A percentile compares a stretch with the other conserved stretches of the same genome.
phyloP scores from a whole-genome alignment of 2,797 vertebrate genomes.

The Zenarchopterus dispar region DNA sequence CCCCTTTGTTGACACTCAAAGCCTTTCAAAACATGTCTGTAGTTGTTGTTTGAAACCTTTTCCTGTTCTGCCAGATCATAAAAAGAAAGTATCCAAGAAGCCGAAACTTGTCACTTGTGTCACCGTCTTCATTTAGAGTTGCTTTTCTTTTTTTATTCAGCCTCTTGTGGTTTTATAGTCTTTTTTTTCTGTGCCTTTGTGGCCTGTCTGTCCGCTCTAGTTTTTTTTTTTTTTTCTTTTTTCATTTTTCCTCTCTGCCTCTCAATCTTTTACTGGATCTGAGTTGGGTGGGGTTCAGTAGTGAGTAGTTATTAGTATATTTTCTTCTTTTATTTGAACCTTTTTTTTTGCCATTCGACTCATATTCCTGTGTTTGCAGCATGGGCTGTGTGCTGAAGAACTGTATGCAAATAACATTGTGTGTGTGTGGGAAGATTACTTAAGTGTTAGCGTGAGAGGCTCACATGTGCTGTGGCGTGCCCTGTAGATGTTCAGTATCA shows the following conservation, averaged over 20 bases:
- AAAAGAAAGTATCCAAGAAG: conserved; percentile 44
- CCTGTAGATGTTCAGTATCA: conserved; percentile 26
- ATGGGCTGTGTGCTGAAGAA: conserved; percentile 18
- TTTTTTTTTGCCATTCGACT: conserved; percentile 35
- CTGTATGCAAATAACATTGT: conserved; percentile 34
- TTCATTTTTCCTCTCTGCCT: conserved; percentile 24
- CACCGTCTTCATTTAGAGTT: conserved; percentile 29
- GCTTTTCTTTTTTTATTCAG: conserved; percentile 39
- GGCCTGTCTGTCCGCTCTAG: conserved; percentile 30
- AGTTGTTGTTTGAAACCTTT: conserved; percentile 29
- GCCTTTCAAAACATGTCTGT: conserved; percentile 22
- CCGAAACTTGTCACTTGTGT: conserved; percentile 47
- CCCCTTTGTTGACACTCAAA: conserved; percentile 20
- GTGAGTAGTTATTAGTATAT: conserved; percentile 48
- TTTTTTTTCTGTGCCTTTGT: conserved; percentile 40
- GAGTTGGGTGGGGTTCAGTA: conserved; percentile 66
- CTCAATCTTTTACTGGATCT: conserved; percentile 55
- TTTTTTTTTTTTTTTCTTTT: conserved; percentile 21
- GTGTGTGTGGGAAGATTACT: conserved; percentile 29
- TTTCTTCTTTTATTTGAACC: conserved; percentile 31
- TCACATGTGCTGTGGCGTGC: conserved; percentile 33
- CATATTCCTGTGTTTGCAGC: conserved; percentile 25
- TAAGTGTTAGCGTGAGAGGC: conserved; percentile 32
- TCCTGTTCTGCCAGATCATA: conserved; percentile 26
- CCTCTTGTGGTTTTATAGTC: conserved; percentile 51